Conservation (phyloP, 2,888 invertebrate genomes). For the Saturnia japonica region DNA sequence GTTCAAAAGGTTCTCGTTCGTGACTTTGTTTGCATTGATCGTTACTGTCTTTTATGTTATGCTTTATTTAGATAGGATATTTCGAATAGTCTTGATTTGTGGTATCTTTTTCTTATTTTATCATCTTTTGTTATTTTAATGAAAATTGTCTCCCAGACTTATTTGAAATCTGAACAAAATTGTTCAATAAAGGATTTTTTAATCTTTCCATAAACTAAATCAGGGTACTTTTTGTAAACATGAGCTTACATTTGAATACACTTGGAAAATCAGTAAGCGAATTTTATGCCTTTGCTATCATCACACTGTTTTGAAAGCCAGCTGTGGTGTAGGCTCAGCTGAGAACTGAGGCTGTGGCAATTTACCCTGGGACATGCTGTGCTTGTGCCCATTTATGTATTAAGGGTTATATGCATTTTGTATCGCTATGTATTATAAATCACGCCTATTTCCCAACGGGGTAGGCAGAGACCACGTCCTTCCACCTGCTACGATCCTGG, state of each 20-base stretch:
- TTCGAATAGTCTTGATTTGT: background rate
- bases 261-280: background rate
- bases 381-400: background rate
- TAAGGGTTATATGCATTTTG: background rate
- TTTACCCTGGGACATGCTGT: background rate
- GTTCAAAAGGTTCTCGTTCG: conserved; percentile 6
- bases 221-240: background rate
- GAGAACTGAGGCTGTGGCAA: background rate
- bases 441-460: too few species aligned
- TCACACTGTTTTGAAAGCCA: background rate
- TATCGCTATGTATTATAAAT: too few species aligned
- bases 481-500: too few species aligned
- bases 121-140: background rate
- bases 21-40: conserved; percentile 12
- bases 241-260: background rate
- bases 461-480: too few species aligned
- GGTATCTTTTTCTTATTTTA: background rate
- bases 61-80: conserved; percentile 8
- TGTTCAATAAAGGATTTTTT: too few species aligned
- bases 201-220: too few species aligned
- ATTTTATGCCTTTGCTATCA: background rate
- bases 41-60: background rate
- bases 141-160: too few species aligned
- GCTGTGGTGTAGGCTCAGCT: background rate
- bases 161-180: too few species aligned